Evolutionary conservation across 2,888 invertebrate genomes (phyloP), one percentile per base, ranked within the genome.

Genomic region (Plebejus anna): DNA sequence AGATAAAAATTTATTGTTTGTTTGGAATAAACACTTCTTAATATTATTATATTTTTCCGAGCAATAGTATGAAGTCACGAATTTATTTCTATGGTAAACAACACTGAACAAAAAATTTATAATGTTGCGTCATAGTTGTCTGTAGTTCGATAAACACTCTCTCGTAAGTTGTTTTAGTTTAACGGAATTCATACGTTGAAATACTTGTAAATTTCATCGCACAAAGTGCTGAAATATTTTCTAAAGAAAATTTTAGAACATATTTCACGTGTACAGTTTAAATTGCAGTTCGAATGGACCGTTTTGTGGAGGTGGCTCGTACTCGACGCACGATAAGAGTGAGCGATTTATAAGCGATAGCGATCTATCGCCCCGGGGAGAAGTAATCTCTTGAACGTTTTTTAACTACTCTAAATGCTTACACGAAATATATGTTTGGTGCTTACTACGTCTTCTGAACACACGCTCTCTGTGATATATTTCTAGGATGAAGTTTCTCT

Each of bases 321-420:
- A 81, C 80, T 79, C 81, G 81, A 82, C 81, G 80, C 75, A 82
- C 83, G 85, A 85, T 85, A 86, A 84, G 82, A 78, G 81, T 83
- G 84, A 84, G 82, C 85, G 84, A 87, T 86, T 86, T 86, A 86
- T 87, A 85, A 85, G 83, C 82, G 86, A 87, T 87, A 85, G 82
- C 81, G 80, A 87, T 86, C 86, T 84, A 84, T 84, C 82, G 83
- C 82, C 79, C 83, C 81, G 81, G 76, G 82, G 83, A 79, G 78
- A 75, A 77, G 82, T 83, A 84, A 85, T 84, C 83, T 82, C 82
- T 82, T 81, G 79, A 81, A 80, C 79, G 82, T 79, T 80, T 82
- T 81, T 82, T 82, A 82, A 80, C 78, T 80, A 79, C 78, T 61
- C 72, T 75, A 76, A 70, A 28, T 66, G 75, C 75, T 77, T 76